These are phyloP conservation scores for Phoebastria nigripes DNA, from an alignment of 2,797 vertebrate species.

Conservation along the genomic window DNA sequence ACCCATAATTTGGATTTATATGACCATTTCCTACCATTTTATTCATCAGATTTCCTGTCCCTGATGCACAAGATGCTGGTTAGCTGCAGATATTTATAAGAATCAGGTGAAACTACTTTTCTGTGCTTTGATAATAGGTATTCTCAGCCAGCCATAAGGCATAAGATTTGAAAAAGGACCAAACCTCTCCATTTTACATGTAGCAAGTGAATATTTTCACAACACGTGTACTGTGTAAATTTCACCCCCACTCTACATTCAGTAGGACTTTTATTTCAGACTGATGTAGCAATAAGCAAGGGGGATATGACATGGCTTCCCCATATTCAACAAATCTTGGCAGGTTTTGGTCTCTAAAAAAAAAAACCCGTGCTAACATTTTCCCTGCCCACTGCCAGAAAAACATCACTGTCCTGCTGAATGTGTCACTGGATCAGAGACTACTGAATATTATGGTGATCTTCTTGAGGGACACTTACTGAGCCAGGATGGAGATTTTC, in stretches of 20 bases:
- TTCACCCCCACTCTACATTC: background rate
- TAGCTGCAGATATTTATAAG: background rate
- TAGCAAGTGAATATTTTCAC: background rate
- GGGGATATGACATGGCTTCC: background rate
- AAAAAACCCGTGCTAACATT: background rate
- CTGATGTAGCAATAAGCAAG: background rate
- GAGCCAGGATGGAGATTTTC: background rate
- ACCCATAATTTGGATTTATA: background rate
- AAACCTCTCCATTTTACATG: background rate
- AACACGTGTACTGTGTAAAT: fast-evolving
- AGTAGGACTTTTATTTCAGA: background rate
- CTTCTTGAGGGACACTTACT: background rate
- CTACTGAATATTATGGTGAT: background rate
- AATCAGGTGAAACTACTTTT: background rate
- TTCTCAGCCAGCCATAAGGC: background rate
- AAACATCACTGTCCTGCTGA: background rate
- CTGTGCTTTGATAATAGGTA: background rate
- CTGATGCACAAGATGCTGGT: background rate
- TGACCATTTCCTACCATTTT: background rate
- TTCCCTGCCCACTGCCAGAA: background rate
- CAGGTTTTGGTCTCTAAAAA: background rate
- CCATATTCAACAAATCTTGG: background rate
- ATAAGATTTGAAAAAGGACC: background rate
- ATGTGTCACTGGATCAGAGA: background rate
- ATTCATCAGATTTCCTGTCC: background rate